Evolutionary conservation across 2,113 vertebrate genomes (phyloP).

Genomic region (Castor canadensis): DNA sequence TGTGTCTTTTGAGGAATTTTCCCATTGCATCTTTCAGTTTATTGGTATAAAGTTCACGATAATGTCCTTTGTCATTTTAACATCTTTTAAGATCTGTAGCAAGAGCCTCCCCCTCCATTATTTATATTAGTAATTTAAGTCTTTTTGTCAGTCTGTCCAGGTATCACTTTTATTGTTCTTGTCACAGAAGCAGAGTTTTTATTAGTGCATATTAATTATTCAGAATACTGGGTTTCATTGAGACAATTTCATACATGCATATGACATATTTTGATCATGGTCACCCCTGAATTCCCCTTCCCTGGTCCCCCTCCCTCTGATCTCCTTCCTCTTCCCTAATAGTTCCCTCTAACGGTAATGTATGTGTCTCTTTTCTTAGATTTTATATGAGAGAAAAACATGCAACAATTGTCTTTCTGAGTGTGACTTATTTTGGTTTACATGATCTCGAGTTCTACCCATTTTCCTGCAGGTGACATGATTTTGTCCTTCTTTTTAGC

Average conservation of each 20-base stretch:
- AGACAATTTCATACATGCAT: neutral
- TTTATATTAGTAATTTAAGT: neutral
- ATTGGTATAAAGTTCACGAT: neutral
- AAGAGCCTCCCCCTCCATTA: neutral
- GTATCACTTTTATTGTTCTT: neutral
- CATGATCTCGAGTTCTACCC: neutral
- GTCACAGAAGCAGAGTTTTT: neutral
- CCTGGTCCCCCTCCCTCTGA: neutral
- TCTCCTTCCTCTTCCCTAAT: no score
- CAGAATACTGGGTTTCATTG: neutral
- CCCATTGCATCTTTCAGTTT: neutral
- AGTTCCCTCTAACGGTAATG: no score
- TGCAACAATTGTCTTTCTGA: neutral
- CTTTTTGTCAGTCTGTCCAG: neutral
- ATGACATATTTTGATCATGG: neutral
- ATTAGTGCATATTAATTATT: neutral
- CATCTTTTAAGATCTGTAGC: neutral
- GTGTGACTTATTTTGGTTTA: no score
- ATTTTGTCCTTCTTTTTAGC: neutral
- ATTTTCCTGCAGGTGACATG: neutral
- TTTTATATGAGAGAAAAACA: neutral
- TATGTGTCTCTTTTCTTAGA: neutral
- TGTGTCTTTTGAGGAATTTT: neutral
- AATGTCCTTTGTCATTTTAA: neutral
- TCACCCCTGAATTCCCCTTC: neutral